These are phyloP conservation scores for Dusona sp. DNA, from an alignment of 2,888 invertebrate genomes.

Conservation along the genomic window DNA sequence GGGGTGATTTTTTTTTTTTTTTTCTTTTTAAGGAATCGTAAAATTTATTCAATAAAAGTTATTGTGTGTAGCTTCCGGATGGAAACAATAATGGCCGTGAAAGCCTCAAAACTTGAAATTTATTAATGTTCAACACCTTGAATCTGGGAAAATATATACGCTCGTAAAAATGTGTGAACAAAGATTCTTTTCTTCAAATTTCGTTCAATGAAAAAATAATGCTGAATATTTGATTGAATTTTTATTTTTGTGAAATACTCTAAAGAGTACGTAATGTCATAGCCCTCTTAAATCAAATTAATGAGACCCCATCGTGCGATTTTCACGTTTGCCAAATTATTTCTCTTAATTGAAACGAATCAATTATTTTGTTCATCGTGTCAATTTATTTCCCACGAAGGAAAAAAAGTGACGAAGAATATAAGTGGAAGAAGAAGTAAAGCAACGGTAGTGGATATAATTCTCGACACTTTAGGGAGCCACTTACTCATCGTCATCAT, in stretches of 20 bases:
- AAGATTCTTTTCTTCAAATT: background rate
- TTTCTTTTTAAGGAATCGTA: background rate
- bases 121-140: background rate
- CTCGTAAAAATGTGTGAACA: background rate
- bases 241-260: background rate
- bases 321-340: conserved; percentile 19
- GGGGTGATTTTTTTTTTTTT: too few species aligned
- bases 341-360: conserved; percentile 40
- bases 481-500: conserved; percentile 51
- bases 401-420: background rate
- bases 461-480: conserved; percentile 45
- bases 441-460: conserved; percentile 22
- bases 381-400: background rate
- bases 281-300: conserved; percentile 10
- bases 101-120: too few species aligned
- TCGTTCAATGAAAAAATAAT: background rate
- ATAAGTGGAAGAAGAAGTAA: conserved; percentile 14
- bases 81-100: too few species aligned
- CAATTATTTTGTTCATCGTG: conserved; percentile 18
- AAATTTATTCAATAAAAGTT: background rate
- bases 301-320: background rate
- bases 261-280: background rate
- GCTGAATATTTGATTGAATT: background rate
- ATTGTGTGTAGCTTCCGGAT: too few species aligned
- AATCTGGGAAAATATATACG: background rate